These are phyloP conservation scores for Tetraodon nigroviridis DNA, from an alignment of 2,113 vertebrate species.

Conservation along the genomic window DNA sequence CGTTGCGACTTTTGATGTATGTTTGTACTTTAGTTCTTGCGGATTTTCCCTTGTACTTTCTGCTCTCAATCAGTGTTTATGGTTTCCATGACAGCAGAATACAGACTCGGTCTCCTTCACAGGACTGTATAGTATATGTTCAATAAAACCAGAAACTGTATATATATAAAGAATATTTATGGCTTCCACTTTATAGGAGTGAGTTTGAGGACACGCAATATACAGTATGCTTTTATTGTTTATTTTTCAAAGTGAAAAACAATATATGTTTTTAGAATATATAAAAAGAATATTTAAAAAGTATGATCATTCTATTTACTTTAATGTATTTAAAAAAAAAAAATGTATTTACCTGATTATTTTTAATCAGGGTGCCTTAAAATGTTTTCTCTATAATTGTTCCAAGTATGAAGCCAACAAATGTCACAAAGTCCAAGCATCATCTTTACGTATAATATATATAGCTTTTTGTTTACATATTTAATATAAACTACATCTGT, in stretches of 20 bases:
- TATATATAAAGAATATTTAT: conserved; percentile 13
- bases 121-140: conserved; percentile 51
- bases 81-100: conserved; percentile 33
- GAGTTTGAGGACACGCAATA: not conserved
- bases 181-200: conserved; percentile 3
- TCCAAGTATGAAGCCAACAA: not conserved
- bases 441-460: too few species aligned
- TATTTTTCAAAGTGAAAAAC: too few species aligned
- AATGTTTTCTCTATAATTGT: not conserved
- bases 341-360: too few species aligned
- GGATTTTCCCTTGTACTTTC: conserved; percentile 25
- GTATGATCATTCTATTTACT: too few species aligned
- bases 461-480: too few species aligned
- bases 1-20: conserved; percentile 24
- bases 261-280: not conserved
- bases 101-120: conserved; percentile 29
- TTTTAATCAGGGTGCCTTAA: too few species aligned
- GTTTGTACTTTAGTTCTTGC: conserved; percentile 10
- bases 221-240: not conserved
- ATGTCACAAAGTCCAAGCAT: too few species aligned
- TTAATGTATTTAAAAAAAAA: too few species aligned
- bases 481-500: too few species aligned
- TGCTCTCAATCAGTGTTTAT: conserved; percentile 19
- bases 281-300: not conserved
- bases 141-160: conserved; percentile 58